Evolutionary conservation across 1,140 invertebrate species (phyloP).

Genomic region (Sitobion miscanthi): DNA sequence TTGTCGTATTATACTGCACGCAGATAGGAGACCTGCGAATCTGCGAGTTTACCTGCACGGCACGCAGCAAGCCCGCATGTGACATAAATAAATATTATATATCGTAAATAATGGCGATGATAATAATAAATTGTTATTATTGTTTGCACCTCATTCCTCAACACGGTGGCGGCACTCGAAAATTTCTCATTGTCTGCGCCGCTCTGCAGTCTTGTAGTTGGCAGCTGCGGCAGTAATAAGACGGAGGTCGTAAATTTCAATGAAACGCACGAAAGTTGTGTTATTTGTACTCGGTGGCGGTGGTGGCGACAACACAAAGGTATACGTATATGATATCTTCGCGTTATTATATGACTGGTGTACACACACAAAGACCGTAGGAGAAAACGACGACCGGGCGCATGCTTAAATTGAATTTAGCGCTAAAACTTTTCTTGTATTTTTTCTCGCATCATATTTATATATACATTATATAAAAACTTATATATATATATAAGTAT

Average conservation of each 20-base stretch:
- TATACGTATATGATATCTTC: neutral
- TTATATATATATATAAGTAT: neutral
- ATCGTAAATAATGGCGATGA: neutral
- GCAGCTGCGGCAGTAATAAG: neutral
- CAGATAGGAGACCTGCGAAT: too few relatives aligned
- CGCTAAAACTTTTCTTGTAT: conserved; percentile 27
- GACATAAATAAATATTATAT: conserved; percentile 6
- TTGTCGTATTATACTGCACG: too few relatives aligned
- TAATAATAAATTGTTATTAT: neutral
- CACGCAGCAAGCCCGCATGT: neutral
- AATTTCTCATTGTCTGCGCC: neutral
- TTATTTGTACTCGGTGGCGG: neutral
- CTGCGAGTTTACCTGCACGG: neutral
- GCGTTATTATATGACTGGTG: neutral
- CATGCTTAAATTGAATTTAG: conserved; percentile 37
- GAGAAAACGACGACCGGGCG: neutral
- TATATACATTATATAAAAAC: neutral
- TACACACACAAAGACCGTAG: neutral
- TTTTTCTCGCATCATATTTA: neutral
- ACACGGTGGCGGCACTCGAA: neutral
- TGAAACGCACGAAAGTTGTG: conserved; percentile 41
- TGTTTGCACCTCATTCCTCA: neutral
- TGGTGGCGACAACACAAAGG: neutral
- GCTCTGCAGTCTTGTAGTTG: neutral
- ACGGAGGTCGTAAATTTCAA: conserved; percentile 45